Percentiles rank a stretch among this genome's conserved stretches.
These are phyloP conservation scores for Aix galericulata DNA, from an alignment of 2,113 vertebrate genomes.

Conservation along the genomic window DNA sequence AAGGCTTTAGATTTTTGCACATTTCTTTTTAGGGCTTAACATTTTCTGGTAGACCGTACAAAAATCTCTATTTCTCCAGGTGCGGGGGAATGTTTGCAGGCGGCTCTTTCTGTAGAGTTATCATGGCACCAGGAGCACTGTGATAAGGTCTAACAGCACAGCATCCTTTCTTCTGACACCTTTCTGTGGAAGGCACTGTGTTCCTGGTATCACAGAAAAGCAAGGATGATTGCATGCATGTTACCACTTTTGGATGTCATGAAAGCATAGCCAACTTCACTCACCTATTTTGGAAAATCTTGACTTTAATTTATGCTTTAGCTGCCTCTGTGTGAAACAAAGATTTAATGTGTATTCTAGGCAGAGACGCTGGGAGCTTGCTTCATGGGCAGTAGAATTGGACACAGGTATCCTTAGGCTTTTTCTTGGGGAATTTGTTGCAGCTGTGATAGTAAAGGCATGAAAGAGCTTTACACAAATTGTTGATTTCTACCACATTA, in stretches of 20 bases:
- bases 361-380: neutral
- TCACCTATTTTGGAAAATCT: neutral
- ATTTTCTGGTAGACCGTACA: neutral
- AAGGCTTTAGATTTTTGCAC: rapidly evolving
- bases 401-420: neutral
- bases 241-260: neutral
- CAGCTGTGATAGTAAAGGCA: neutral
- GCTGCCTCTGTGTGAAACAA: neutral
- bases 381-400: neutral
- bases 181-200: neutral
- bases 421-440: neutral
- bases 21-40: neutral
- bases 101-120: neutral
- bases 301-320: neutral
- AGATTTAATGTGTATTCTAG: neutral
- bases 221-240: neutral
- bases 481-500: slow-evolving; percentile 48
- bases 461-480: slow-evolving; percentile 28
- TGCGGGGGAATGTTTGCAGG: neutral
- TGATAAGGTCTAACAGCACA: neutral
- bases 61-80: neutral
- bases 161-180: neutral
- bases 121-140: neutral
- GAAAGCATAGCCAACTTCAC: neutral
- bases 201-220: neutral